phyloP scores from a whole-genome alignment of 53 echinoderm and acorn worm genomes.

The Echinarachnius parma region DNA sequence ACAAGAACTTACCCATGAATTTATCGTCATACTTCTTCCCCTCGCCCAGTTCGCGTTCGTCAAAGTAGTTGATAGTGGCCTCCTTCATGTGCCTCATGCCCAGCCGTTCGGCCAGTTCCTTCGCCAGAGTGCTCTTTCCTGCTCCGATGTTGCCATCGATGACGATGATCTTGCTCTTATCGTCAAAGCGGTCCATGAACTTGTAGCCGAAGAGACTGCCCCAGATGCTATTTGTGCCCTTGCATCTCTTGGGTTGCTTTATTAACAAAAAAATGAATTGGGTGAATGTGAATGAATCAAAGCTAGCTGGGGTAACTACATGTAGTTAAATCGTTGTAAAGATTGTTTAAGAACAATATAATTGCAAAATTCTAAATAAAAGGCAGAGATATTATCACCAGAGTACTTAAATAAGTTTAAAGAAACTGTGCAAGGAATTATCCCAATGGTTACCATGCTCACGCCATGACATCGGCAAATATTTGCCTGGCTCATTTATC shows the following conservation, averaged over 20 bases:
- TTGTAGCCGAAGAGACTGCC: slow-evolving; percentile 62
- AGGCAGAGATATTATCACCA: no score
- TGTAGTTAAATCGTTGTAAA: no score
- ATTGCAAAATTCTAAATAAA: no score
- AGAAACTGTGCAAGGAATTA: no score
- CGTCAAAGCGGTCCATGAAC: slow-evolving; percentile 78
- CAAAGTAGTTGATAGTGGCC: slow-evolving; percentile 71
- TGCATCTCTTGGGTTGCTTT: slow-evolving; percentile 28
- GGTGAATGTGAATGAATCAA: background rate
- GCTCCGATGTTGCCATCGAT: slow-evolving; percentile 89
- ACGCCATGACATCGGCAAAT: no score
- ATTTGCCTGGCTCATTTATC: no score
- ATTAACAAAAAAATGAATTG: background rate
- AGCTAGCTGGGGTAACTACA: background rate
- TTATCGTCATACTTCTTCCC: slow-evolving; percentile 78
- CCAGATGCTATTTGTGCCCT: background rate
- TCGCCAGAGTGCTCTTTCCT: slow-evolving; percentile 71
- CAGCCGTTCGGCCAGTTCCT: slow-evolving; percentile 69
- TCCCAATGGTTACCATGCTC: no score
- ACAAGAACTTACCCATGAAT: slow-evolving; percentile 58
- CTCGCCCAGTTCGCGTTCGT: slow-evolving; percentile 62
- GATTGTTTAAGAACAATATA: no score
- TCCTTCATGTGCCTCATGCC: slow-evolving; percentile 89
- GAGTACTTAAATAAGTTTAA: no score
- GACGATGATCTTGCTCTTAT: slow-evolving; percentile 86